Percentiles rank a stretch among this genome's conserved stretches.
Evolutionary conservation across 2,797 vertebrate species (phyloP).

Genomic region (Hirundo rustica): DNA sequence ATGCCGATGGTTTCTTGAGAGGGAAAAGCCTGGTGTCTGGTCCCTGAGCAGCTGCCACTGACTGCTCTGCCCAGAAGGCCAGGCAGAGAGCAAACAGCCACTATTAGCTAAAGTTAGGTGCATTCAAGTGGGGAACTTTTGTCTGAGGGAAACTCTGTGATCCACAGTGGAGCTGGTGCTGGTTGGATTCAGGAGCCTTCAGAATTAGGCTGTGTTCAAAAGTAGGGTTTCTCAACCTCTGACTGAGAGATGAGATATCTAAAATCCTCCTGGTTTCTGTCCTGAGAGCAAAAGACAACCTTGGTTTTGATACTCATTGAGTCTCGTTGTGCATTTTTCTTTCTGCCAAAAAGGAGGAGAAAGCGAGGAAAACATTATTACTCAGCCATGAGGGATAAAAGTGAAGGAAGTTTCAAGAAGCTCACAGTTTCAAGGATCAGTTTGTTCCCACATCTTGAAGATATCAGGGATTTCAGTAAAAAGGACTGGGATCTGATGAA

Average conservation of each 20-base stretch:
- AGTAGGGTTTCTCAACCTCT: not conserved
- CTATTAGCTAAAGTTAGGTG: not conserved
- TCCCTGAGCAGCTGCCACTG: not conserved
- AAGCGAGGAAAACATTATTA: not conserved
- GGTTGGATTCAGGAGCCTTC: not conserved
- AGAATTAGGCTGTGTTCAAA: not conserved
- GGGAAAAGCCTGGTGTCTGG: not conserved
- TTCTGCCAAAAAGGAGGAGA: not conserved
- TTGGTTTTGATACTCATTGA: not conserved
- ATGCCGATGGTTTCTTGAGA: not conserved
- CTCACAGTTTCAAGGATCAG: not conserved
- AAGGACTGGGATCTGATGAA: not conserved
- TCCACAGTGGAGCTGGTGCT: not conserved
- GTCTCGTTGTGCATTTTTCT: not conserved
- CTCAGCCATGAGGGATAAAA: accelerated
- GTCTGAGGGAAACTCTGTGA: not conserved
- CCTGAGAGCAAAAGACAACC: not conserved
- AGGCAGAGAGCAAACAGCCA: not conserved
- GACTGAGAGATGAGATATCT: not conserved
- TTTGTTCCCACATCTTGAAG: not conserved
- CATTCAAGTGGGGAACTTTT: not conserved
- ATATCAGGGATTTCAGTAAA: not conserved
- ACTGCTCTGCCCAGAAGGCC: not conserved
- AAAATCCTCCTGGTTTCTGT: not conserved
- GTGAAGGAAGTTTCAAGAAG: not conserved